Conservation (phyloP, 2,113 vertebrate species). For the Epinephelus moara region DNA sequence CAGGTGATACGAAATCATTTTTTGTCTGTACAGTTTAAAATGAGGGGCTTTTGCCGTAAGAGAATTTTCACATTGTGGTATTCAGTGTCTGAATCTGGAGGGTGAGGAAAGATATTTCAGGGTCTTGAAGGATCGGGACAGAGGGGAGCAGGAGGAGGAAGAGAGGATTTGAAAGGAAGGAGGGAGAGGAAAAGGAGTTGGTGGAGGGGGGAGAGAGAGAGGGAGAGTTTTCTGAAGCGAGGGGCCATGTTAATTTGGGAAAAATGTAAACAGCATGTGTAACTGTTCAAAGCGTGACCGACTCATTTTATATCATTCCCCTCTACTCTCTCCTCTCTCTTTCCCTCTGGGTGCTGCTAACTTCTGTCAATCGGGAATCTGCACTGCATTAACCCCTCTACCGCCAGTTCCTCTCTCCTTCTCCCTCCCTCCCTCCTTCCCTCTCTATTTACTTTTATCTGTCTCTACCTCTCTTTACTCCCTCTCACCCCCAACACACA, state of each 20-base stretch:
- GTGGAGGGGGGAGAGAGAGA: slow-evolving; percentile 56
- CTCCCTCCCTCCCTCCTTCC: slow-evolving; percentile 50
- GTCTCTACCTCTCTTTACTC: slow-evolving; percentile 53
- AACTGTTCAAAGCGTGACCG: slow-evolving; percentile 91
- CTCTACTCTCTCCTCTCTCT: slow-evolving; percentile 68
- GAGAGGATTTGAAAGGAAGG: slow-evolving; percentile 67
- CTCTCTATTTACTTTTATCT: slow-evolving; percentile 69
- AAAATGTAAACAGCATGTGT: slow-evolving; percentile 92
- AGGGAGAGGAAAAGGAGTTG: slow-evolving; percentile 66
- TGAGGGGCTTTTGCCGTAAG: not conserved
- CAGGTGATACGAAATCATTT: not conserved
- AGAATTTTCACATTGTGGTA: not conserved
- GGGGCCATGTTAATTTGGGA: slow-evolving; percentile 91
- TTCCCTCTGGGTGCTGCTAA: slow-evolving; percentile 83
- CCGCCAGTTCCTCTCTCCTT: slow-evolving; percentile 67
- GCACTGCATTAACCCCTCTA: slow-evolving; percentile 85
- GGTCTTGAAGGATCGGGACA: slow-evolving; percentile 56
- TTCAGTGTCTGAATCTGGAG: slow-evolving; percentile 19
- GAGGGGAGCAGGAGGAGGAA: slow-evolving; percentile 51
- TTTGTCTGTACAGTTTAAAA: not conserved
- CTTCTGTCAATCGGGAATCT: slow-evolving; percentile 84
- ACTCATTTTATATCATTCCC: slow-evolving; percentile 89
- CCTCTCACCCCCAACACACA: slow-evolving; percentile 22
- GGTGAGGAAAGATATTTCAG: slow-evolving; percentile 54
- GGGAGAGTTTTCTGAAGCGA: slow-evolving; percentile 80